Evolutionary conservation across 2,113 vertebrate species (phyloP), one percentile per base, ranked within the genome.

Genomic region (Triplophysa tibetana): DNA sequence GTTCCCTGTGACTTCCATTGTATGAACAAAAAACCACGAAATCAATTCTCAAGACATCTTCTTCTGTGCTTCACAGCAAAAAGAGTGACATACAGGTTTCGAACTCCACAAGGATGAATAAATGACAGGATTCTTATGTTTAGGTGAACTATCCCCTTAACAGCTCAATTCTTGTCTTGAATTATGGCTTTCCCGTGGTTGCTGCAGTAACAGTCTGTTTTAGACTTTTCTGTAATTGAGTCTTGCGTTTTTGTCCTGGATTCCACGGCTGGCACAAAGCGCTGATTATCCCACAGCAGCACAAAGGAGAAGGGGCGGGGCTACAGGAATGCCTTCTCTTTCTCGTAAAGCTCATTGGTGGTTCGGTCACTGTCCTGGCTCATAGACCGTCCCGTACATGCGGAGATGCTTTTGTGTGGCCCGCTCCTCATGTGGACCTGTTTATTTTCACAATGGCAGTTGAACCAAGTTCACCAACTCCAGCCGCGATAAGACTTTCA

Each of bases 251-350:
- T 87, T 83, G 81, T 81, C 77, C 83, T 81, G 86, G 87, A 91
- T 91, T 92, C 89, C 89, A 83, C 91, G 85, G 69, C 88, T 85
- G 83, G 75, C 78, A 93, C 92, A 94, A 93, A 95, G 92, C 88
- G 70, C 61, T 86, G 87, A 92, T 95, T 94, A 94, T 93, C 92
- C 88, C 85, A 67, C 74, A 77, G 68, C 63, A 60, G 70, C n/a
- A 43, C 62, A 80, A 80, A 61, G 61, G 79, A n/a, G 85, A 86
- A 78, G 13, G 62, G 78, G 61, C 21, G 66, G 88, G 52, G 65
- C 77, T 83, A 90, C 88, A 90, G 87, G 75, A 84, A 85, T 89
- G 87, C 93, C 93, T 89, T 78, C 3, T 74, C 80, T 90, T 93
- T 93, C 90, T 91, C 90, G 88, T 88, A 86, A 85, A 90, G 84